Percentiles rank a stretch among this genome's conserved stretches.
These are phyloP conservation scores for Formica aserva DNA, from an alignment of 2,888 invertebrate genomes.

Conservation along the genomic window DNA sequence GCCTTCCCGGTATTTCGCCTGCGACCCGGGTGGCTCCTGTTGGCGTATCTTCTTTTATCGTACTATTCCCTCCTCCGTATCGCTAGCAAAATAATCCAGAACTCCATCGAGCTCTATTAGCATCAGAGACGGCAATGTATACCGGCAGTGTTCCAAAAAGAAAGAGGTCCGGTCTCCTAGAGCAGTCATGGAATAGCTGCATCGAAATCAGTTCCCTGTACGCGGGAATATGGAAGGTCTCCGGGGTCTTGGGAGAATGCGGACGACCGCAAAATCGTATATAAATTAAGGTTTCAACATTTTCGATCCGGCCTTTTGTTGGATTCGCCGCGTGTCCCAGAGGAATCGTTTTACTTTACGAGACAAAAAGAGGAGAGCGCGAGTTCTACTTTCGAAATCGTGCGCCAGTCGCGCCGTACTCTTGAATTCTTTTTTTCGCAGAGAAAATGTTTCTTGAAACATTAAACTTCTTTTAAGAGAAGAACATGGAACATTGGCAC, in stretches of 20 bases:
- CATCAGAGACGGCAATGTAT: constrained; percentile 76
- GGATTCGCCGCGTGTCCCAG: constrained; percentile 63
- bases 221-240: constrained; percentile 51
- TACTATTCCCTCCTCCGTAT: constrained; percentile 11
- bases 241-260: constrained; percentile 70
- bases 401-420: neutral
- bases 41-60: constrained; percentile 66
- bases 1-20: constrained; percentile 78
- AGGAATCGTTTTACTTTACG: constrained; percentile 52
- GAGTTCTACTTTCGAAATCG: constrained; percentile 40
- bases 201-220: constrained; percentile 79
- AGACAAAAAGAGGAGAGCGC: constrained; percentile 39
- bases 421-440: neutral
- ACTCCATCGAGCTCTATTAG: constrained; percentile 81
- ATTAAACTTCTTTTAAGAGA: neutral
- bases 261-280: constrained; percentile 74
- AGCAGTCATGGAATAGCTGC: constrained; percentile 76
- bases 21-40: constrained; percentile 72
- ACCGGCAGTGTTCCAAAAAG: constrained; percentile 66
- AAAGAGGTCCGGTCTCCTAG: constrained; percentile 65
- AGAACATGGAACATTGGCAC: neutral
- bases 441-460: neutral
- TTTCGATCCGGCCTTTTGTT: constrained; percentile 76
- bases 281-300: constrained; percentile 79
- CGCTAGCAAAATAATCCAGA: constrained; percentile 76